A percentile compares a stretch with the other conserved stretches of the same genome.
Conservation (phyloP, 2,888 invertebrate genomes). For the Aleiodes alternator region DNA sequence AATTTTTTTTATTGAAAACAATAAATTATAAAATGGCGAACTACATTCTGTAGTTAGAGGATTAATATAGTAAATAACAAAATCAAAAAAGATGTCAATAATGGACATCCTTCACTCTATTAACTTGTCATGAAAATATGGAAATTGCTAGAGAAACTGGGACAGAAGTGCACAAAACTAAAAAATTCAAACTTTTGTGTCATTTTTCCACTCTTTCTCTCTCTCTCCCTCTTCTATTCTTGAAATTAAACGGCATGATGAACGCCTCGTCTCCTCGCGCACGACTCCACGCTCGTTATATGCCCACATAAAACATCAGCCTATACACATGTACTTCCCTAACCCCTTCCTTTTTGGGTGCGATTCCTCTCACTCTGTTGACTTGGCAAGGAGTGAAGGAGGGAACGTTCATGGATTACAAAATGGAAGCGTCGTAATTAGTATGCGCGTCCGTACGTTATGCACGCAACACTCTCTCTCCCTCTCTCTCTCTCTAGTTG, state of each 20-base stretch:
- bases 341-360: constrained; percentile 28
- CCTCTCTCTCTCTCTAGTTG: constrained; percentile 46
- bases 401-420: constrained; percentile 55
- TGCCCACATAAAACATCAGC: constrained; percentile 23
- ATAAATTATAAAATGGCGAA: too few species aligned
- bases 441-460: constrained; percentile 73
- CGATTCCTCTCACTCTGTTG: constrained; percentile 41
- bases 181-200: background rate
- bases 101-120: too few species aligned
- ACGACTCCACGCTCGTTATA: constrained; percentile 42
- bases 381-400: constrained; percentile 40
- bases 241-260: constrained; percentile 56
- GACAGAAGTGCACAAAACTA: background rate
- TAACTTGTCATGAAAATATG: too few species aligned
- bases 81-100: too few species aligned
- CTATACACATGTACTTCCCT: background rate
- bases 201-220: constrained; percentile 1
- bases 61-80: too few species aligned
- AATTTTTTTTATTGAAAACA: too few species aligned
- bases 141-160: background rate
- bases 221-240: constrained; percentile 12
- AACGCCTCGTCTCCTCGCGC: constrained; percentile 43
- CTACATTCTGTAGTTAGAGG: too few species aligned
- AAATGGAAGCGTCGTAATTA: constrained; percentile 73
- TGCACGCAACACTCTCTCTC: constrained; percentile 67